Percentiles rank a stretch among this genome's conserved stretches.
phyloP scores from a whole-genome alignment of 2,797 vertebrate species.

The Spheniscus humboldti region DNA sequence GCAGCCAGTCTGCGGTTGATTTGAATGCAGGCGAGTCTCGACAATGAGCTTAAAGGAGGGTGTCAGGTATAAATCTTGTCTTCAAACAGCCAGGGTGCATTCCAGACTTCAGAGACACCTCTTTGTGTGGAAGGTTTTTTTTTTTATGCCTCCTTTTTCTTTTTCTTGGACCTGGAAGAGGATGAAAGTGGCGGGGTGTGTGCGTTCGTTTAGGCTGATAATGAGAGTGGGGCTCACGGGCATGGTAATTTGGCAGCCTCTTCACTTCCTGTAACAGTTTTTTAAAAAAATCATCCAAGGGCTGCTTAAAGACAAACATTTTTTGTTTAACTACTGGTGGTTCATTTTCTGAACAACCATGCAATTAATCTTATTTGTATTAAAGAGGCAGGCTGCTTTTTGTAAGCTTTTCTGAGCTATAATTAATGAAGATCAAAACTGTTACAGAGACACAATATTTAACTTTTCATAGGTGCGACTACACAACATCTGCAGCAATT shows the following conservation, averaged over 20 bases:
- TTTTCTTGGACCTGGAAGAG: constrained; percentile 77
- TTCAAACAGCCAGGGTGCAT: constrained; percentile 83
- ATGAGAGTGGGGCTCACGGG: constrained; percentile 84
- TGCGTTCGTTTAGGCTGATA: constrained; percentile 84
- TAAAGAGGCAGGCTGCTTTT: constrained; percentile 75
- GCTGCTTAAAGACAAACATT: constrained; percentile 77
- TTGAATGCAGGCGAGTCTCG: constrained; percentile 89
- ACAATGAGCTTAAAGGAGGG: constrained; percentile 82
- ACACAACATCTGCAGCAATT: constrained; percentile 68
- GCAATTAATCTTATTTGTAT: constrained; percentile 84
- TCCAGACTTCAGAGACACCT: constrained; percentile 82
- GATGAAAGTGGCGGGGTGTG: constrained; percentile 82
- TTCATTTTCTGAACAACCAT: constrained; percentile 79
- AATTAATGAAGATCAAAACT: constrained; percentile 87
- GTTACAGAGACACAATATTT: constrained; percentile 73
- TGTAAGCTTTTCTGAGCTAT: constrained; percentile 73
- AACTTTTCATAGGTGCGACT: constrained; percentile 65
- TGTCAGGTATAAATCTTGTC: constrained; percentile 83
- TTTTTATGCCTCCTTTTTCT: constrained; percentile 60
- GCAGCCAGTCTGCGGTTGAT: constrained; percentile 84
- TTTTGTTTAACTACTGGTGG: constrained; percentile 78
- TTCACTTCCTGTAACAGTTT: constrained; percentile 86
- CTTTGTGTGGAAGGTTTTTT: constrained; percentile 71
- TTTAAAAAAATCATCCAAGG: constrained; percentile 58
- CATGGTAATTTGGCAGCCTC: constrained; percentile 83